Evolutionary conservation across 2,888 invertebrate genomes (phyloP).

Genomic region (Lithophane ornitopus): DNA sequence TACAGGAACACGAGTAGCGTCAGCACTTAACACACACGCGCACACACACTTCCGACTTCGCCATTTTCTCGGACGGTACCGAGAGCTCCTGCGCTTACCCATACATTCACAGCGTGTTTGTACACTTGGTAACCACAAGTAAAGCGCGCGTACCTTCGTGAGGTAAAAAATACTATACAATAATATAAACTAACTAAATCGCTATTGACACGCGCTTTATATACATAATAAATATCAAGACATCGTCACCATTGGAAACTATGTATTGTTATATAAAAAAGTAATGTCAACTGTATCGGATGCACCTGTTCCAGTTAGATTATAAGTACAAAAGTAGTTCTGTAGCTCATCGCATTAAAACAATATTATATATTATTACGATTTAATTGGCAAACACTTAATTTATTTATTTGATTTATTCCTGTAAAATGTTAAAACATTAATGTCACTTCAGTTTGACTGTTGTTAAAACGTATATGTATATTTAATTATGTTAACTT

Average conservation of each 20-base stretch:
- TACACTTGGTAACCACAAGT: too few relatives aligned
- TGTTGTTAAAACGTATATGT: conserved; percentile 31
- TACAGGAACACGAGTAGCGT: too few relatives aligned
- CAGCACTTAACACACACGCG: not conserved
- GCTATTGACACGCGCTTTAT: conserved; percentile 60
- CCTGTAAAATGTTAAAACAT: conserved; percentile 49
- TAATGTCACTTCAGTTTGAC: conserved; percentile 35
- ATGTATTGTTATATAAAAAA: conserved; percentile 38
- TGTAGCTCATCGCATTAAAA: conserved; percentile 57
- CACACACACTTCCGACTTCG: too few relatives aligned
- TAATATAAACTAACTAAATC: conserved; percentile 58
- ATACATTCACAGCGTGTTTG: too few relatives aligned
- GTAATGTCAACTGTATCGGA: conserved; percentile 42
- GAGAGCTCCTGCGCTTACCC: too few relatives aligned
- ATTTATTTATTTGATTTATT: conserved; percentile 17
- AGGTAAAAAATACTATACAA: too few relatives aligned
- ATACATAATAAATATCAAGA: conserved; percentile 34
- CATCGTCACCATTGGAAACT: conserved; percentile 34
- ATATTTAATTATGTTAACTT: conserved; percentile 21
- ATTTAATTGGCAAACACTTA: conserved; percentile 10
- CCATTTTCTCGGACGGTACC: too few relatives aligned
- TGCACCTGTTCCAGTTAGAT: conserved; percentile 58
- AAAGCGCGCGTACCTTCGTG: too few relatives aligned
- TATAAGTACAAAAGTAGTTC: conserved; percentile 51
- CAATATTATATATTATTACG: conserved; percentile 52